Base-by-base conservation (phyloP, 2,113 vertebrate genomes). In the Melanostigma gelatinosum region DNA sequence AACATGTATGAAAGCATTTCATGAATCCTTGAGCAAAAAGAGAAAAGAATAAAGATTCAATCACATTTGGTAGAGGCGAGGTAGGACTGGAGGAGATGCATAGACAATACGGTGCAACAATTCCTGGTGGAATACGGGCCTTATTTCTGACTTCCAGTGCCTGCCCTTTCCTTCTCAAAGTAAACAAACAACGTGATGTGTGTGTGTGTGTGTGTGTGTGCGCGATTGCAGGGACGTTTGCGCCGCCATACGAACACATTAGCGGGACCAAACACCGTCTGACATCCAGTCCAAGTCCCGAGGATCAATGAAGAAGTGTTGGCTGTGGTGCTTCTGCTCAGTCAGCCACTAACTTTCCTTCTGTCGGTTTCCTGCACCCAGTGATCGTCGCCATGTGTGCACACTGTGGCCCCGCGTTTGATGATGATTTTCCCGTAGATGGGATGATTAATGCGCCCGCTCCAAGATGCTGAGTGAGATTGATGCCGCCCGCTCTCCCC, bases 391-490 rank as follows among this genome's bases (percentile, higher is more conserved):
- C 85, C 80, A 82, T 80, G 81, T 82, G 87, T 80, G 87, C 85
- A 44, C 71, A 67, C 57, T 58, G 79, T 72, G 72, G 82, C 89
- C 87, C 88, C 0, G 27, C 77, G 74, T 86, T 80, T 81, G 88
- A 91, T 80, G 89, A 85, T 58, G 79, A 84, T 83, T 87, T 84
- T 90, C 66, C 85, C 83, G 36, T 88, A 87, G 91, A 93, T 91
- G 89, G 80, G 88, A 89, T 94, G 93, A 95, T 93, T 89, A 92
- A 94, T 93, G 93, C 77, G 75, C 85, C 90, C 79, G 82, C 79
- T 90, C 87, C 44, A 83, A 89, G 90, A 90, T 85, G 87, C 80
- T 94, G 94, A 95, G 92, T 94, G 93, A 95, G 94, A 95, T 94
- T 94, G 94, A 95, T 95, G 90, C 83, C 40, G 84, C 89, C 88